These are phyloP conservation scores for Schlechtendalia chinensis DNA, from an alignment of 1,140 invertebrate species.

Conservation along the genomic window DNA sequence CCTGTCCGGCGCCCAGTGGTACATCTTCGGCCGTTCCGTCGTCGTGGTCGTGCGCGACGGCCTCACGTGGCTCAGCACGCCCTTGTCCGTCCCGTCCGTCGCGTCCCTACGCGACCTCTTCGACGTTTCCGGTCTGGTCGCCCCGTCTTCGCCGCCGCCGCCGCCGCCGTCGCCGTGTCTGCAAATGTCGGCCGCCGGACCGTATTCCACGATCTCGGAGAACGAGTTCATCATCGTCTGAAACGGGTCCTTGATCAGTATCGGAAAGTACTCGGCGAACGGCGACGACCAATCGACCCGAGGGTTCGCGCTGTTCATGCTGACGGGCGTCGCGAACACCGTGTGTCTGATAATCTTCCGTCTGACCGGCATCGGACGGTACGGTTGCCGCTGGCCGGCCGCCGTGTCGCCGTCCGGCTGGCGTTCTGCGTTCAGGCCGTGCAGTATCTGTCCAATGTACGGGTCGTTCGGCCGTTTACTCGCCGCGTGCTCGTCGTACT, in stretches of 20 bases:
- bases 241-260: slow-evolving; percentile 61
- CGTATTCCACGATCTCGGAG: slow-evolving; percentile 62
- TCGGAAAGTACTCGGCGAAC: slow-evolving; percentile 58
- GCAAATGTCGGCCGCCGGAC: slow-evolving; percentile 60
- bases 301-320: too few relatives aligned
- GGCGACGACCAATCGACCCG: slow-evolving; percentile 44
- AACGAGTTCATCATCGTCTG: slow-evolving; percentile 55
- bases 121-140: neutral
- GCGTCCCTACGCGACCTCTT: neutral
- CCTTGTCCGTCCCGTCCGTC: neutral
- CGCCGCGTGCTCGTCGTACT: neutral
- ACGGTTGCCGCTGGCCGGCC: neutral
- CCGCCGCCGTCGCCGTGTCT: slow-evolving; percentile 49
- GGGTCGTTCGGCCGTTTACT: slow-evolving; percentile 15
- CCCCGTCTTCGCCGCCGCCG: too few relatives aligned
- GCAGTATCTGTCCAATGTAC: slow-evolving; percentile 30
- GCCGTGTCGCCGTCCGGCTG: neutral
- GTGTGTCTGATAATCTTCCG: slow-evolving; percentile 19
- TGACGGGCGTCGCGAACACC: slow-evolving; percentile 22
- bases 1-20: neutral
- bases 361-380: neutral
- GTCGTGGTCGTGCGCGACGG: slow-evolving; percentile 48
- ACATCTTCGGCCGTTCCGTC: neutral
- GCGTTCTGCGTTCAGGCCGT: neutral
- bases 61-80: slow-evolving; percentile 17